These are phyloP conservation scores for Ptychobarbus kaznakovi DNA, from an alignment of 2,797 vertebrate species.

Conservation along the genomic window DNA sequence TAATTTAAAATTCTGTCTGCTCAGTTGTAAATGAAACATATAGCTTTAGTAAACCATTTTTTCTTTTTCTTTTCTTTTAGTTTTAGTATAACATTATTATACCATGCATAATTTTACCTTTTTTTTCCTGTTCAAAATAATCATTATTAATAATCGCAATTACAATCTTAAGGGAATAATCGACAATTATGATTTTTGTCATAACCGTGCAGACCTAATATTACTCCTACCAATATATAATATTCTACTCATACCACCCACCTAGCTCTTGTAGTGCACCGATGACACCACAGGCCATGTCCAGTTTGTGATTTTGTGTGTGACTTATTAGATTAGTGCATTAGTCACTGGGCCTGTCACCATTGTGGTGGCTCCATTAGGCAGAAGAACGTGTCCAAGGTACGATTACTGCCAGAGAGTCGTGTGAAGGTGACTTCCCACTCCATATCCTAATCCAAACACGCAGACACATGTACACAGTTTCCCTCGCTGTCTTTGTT, in stretches of 20 bases:
- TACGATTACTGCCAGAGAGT: conserved; percentile 19
- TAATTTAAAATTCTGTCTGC: too few relatives aligned
- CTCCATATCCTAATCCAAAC: conserved; percentile 18
- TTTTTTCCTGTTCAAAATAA: too few relatives aligned
- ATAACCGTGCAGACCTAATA: too few relatives aligned
- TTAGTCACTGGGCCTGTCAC: conserved; percentile 17
- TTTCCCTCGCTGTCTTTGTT: conserved; percentile 18
- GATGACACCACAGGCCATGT: background rate
- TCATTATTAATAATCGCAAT: too few relatives aligned
- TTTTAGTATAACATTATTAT: too few relatives aligned
- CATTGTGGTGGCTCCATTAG: conserved; percentile 36
- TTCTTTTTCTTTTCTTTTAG: too few relatives aligned
- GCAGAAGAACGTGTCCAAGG: conserved; percentile 24
- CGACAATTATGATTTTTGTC: too few relatives aligned
- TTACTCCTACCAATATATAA: background rate
- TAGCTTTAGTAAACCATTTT: too few relatives aligned
- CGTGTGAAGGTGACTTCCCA: conserved; percentile 54
- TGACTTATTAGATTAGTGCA: conserved; percentile 33
- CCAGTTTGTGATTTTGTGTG: conserved; percentile 11
- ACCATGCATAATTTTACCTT: too few relatives aligned
- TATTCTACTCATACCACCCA: background rate
- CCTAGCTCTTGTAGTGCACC: background rate
- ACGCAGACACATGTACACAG: conserved; percentile 10
- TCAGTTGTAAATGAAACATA: too few relatives aligned
- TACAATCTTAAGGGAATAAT: too few relatives aligned